Conservation (phyloP, 2,113 vertebrate species). For the Anarrhichthys ocellatus region DNA sequence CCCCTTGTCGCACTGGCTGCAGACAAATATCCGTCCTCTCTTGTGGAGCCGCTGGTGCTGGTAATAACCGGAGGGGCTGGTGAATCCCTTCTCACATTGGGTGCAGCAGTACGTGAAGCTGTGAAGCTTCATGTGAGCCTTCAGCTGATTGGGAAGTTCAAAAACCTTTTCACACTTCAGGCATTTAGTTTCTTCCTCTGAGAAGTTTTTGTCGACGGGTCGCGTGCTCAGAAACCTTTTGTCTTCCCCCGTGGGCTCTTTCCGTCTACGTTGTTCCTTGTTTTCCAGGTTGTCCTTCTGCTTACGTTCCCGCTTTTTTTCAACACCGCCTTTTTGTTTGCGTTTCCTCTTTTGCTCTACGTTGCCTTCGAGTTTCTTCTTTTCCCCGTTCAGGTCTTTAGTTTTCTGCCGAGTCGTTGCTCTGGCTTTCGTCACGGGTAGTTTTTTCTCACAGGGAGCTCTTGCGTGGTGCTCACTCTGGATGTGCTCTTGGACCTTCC, state of each 20-base stretch:
- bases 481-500: slow-evolving; percentile 62
- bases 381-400: neutral
- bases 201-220: slow-evolving; percentile 48
- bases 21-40: slow-evolving; percentile 58
- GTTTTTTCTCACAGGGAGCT: neutral
- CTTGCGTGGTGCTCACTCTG: slow-evolving; percentile 24
- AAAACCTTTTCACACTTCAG: slow-evolving; percentile 60
- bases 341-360: neutral
- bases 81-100: slow-evolving; percentile 74
- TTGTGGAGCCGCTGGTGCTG: slow-evolving; percentile 75
- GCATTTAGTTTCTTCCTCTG: slow-evolving; percentile 64
- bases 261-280: slow-evolving; percentile 3
- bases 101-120: slow-evolving; percentile 55
- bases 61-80: slow-evolving; percentile 66
- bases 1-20: slow-evolving; percentile 67
- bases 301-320: slow-evolving; percentile 31
- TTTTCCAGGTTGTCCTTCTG: slow-evolving; percentile 55
- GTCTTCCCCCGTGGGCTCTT: slow-evolving; percentile 52
- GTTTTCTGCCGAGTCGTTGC: slow-evolving; percentile 17
- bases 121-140: slow-evolving; percentile 66
- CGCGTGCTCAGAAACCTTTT: slow-evolving; percentile 63
- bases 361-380: neutral
- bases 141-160: slow-evolving; percentile 72
- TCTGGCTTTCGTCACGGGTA: neutral
- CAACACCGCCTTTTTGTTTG: slow-evolving; percentile 5